Base-by-base conservation (phyloP, 2,113 vertebrate species). In the Nipponia nippon region DNA sequence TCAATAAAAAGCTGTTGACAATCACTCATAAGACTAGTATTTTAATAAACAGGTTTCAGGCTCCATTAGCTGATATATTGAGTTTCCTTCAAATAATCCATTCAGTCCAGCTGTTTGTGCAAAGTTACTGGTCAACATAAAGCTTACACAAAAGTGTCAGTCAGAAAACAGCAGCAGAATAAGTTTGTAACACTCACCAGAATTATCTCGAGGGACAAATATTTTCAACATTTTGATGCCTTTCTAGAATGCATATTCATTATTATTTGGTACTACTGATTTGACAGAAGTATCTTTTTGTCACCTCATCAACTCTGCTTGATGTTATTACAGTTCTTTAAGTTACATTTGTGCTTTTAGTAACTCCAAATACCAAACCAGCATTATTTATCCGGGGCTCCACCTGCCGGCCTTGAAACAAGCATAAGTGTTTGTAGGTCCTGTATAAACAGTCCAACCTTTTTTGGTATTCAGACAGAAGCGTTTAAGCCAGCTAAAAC, bases 21-120 rank as follows among this genome's bases (percentile, higher is more conserved):
- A 83, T 88, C 82, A 94, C 59, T 83, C 66, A 62, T 42, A 90
- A 42, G 53, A 83, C 38, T 50, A 52, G 53, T 77, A 27, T 92
- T 92, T 93, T 83, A 93, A 92, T 90, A 92, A 88, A 92, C 16
- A 44, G 32, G 42, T 49, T 90, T 90, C 91, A 92, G 71, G 53
- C 53, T 86, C 58, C 30, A 73, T 53, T 62, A 58, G 53, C 40
- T 89, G 76, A 95, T 90, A 69, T 92, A 90, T 36, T 72, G 47
- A 86, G 67, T 22, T 83, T 11, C 18, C 30, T 92, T 72, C 50
- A 88, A 86, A 83, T 36, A 70, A 82, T 70, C 49, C 80, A 53
- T 50, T 58, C 44, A 29, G 66, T 47, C 26, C 76, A 90, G 34
- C 58, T 90, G 71, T 27, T 95, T 25, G 10, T 59, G 47, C 63